Evolutionary conservation across 2,888 invertebrate species (phyloP), one percentile per base, ranked within the genome.

Genomic region (Anarsia innoxiella): DNA sequence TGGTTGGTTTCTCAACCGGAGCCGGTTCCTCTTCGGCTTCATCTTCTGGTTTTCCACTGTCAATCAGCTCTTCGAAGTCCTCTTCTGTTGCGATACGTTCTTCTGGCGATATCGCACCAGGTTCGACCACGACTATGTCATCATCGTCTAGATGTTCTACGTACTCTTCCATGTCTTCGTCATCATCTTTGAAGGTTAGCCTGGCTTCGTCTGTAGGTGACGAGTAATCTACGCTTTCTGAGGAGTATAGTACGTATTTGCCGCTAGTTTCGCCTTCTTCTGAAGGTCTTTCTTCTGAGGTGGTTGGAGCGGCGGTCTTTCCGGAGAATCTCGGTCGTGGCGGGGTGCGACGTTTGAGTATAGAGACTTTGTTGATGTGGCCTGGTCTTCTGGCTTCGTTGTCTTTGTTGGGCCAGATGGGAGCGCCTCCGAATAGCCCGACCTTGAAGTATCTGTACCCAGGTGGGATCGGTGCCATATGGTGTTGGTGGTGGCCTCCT

Each of bases 31-130:
- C 72, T 23, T 69, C 82, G 1, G 40, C 48, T 31, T 79, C 82
- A 34, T 89, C 88, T 43, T 88, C 87, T 1, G 86, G 79, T 41
- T 87, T 87, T 0, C 88, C 88, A 48, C 88, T 87, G 47, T 90
- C 89, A 25, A 90, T 90, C 12, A 90, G 63, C 45, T 89, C 88
- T 52, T 90, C 89, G 50, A 89, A 90, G 57, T 90, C 90, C 64
- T 89, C 89, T 47, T 88, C 88, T 0, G 90, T 89, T 0, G 88
- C 87, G 41, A 90, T 87, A 0, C 88, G 87, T 50, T 89, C 89
- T 49, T 90, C 89, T 0, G 89, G 88, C 1, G 89, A 88, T 49
- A 88, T 88, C 0, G 82, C 77, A 11, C 76, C 80, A 0, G 88
- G 85, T 56, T 89, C 89, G 0, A 90, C 87, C 3, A 90, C 86